Percentiles rank a stretch among this genome's conserved stretches.
These are phyloP conservation scores for Linyphia triangularis DNA, from an alignment of 2,888 invertebrate genomes.

Conservation along the genomic window DNA sequence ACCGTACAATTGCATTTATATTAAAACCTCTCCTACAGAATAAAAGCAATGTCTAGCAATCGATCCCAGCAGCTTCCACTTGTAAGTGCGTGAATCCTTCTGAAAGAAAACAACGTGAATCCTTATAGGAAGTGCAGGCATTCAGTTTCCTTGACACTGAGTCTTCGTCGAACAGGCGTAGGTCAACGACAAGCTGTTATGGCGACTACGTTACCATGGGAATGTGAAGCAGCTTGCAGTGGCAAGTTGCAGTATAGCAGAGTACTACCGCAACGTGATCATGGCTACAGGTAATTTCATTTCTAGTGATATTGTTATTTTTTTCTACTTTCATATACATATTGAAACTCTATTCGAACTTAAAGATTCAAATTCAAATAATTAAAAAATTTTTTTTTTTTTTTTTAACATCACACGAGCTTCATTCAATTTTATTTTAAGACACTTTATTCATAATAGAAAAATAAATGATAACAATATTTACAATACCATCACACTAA, in stretches of 20 bases:
- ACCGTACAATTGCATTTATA: neutral
- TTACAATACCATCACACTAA: no score
- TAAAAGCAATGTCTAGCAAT: neutral
- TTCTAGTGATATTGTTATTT: no score
- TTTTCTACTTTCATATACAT: no score
- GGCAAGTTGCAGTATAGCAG: constrained; percentile 16
- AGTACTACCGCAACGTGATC: constrained; percentile 8
- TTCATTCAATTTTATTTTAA: no score
- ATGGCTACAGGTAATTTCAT: constrained; percentile 69
- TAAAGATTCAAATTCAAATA: no score
- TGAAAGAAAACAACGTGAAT: constrained; percentile 29
- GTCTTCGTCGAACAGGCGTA: constrained; percentile 52
- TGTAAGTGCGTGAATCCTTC: constrained; percentile 13
- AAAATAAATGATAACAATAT: no score
- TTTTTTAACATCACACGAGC: no score
- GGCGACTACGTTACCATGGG: constrained; percentile 47
- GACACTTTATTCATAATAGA: no score
- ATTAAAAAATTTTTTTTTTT: no score
- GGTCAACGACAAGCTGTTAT: constrained; percentile 65
- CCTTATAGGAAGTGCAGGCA: constrained; percentile 56
- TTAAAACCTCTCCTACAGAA: neutral
- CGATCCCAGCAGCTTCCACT: neutral
- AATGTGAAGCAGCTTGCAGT: constrained; percentile 10
- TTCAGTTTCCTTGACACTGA: constrained; percentile 74
- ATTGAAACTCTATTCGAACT: no score